Percentiles rank a stretch among this genome's conserved stretches.
Conservation (phyloP, 2,113 vertebrate species). For the Beaufortia kweichowensis region DNA sequence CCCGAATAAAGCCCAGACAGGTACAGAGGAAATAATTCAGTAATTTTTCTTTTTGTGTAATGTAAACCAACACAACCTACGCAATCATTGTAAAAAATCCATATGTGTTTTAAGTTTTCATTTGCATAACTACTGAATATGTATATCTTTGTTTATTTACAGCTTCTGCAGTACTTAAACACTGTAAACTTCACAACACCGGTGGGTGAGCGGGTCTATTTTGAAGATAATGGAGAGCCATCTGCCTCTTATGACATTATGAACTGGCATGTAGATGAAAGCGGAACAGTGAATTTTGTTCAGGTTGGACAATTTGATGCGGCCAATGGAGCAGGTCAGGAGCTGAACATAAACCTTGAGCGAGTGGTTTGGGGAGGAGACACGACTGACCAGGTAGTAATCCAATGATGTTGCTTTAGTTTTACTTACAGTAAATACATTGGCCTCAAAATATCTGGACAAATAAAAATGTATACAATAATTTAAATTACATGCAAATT, state of each 20-base stretch:
- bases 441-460: no score
- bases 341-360: constrained; percentile 59
- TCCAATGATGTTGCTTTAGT: not conserved
- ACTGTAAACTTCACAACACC: constrained; percentile 61
- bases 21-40: constrained; percentile 45
- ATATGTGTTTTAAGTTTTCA: no score
- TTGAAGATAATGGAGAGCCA: constrained; percentile 64
- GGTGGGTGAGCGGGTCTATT: constrained; percentile 60
- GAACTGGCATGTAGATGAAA: constrained; percentile 62
- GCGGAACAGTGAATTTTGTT: constrained; percentile 56
- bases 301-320: constrained; percentile 63
- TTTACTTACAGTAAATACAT: not conserved
- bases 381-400: constrained; percentile 48
- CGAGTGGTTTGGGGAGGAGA: constrained; percentile 60
- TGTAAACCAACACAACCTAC: not conserved
- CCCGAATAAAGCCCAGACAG: constrained; percentile 56
- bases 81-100: no score
- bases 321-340: constrained; percentile 44
- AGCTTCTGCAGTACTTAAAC: constrained; percentile 63
- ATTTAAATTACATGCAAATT: no score
- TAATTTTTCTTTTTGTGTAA: not conserved
- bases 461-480: not conserved
- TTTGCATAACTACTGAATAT: not conserved
- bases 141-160: not conserved
- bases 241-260: constrained; percentile 66